phyloP scores from a whole-genome alignment of 2,888 invertebrate genomes.

The Melieria omissa region DNA sequence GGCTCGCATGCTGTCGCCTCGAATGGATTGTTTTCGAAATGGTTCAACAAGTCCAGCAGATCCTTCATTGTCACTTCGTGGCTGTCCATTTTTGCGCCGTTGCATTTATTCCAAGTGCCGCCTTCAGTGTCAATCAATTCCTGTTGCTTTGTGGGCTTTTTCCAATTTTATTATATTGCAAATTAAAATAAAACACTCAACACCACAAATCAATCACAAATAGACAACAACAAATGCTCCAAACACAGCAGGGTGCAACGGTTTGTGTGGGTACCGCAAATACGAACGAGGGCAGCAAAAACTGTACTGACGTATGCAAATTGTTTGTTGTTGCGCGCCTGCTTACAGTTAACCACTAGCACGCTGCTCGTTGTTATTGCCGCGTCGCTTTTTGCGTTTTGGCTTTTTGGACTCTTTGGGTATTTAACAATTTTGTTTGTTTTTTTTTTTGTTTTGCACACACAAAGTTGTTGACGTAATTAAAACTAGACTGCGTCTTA shows the following conservation, averaged over 20 bases:
- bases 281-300: neutral
- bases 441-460: conserved; percentile 7
- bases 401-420: too few species aligned
- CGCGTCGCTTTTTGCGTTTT: too few species aligned
- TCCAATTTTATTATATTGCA: neutral
- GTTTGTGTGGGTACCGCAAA: neutral
- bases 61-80: conserved; percentile 13
- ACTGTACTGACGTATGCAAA: conserved; percentile 1
- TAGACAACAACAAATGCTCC: neutral
- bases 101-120: conserved; percentile 22
- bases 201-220: neutral
- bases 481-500: neutral
- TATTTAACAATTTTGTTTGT: neutral
- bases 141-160: too few species aligned
- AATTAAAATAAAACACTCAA: neutral
- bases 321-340: too few species aligned
- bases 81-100: conserved; percentile 25
- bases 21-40: neutral
- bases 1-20: neutral
- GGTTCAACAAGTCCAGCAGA: conserved; percentile 1
- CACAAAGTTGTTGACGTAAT: conserved; percentile 33
- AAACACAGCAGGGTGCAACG: neutral
- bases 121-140: conserved; percentile 9
- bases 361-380: too few species aligned
- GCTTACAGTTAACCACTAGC: too few species aligned